These are phyloP conservation scores for Calephelis perditalis DNA, from an alignment of 2,888 invertebrate genomes.

Conservation along the genomic window DNA sequence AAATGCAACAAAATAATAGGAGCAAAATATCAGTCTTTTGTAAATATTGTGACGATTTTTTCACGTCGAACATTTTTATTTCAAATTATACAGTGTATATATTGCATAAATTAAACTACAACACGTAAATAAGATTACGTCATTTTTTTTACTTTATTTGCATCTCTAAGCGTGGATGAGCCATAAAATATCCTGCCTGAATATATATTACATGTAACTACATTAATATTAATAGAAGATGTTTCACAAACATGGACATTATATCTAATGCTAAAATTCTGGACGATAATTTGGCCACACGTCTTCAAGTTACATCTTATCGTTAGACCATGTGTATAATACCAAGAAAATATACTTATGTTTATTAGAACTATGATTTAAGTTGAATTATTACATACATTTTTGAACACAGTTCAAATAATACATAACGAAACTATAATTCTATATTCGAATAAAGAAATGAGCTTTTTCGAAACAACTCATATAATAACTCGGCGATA, in stretches of 20 bases:
- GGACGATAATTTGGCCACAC: conserved; percentile 76
- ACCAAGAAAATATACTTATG: conserved; percentile 38
- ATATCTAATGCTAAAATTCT: conserved; percentile 40
- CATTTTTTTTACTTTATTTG: no score
- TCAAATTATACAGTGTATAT: no score
- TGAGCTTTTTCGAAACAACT: background rate
- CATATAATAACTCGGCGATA: no score
- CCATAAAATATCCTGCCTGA: background rate
- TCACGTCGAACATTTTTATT: no score
- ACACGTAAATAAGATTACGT: no score
- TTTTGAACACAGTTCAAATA: conserved; percentile 24
- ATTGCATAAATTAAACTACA: no score
- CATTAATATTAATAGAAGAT: conserved; percentile 6
- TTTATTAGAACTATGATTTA: conserved; percentile 34
- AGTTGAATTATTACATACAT: conserved; percentile 1
- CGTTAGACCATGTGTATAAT: conserved; percentile 28
- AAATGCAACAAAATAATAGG: no score
- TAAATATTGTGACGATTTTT: no score
- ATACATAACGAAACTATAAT: background rate
- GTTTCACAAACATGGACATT: conserved; percentile 28
- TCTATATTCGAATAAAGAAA: background rate
- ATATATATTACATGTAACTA: background rate
- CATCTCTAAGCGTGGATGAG: background rate
- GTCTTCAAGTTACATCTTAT: conserved; percentile 40
- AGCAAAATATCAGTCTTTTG: no score